Conservation (phyloP, 1,140 invertebrate species). For the Saccostrea glomerata region DNA sequence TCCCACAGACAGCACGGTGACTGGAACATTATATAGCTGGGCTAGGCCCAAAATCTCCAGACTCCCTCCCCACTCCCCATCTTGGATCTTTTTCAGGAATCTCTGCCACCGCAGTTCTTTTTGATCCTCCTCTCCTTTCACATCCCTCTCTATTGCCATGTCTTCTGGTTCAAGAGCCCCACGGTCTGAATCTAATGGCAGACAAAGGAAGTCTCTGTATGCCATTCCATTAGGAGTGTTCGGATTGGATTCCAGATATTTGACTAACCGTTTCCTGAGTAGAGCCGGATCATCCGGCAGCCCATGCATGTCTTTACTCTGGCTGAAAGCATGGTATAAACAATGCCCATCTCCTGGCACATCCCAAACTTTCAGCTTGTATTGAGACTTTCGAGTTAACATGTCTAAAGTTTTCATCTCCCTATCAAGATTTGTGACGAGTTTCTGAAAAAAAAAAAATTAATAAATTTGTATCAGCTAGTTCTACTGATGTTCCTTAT, state of each 20-base stretch:
- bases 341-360: slow-evolving; percentile 21
- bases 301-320: neutral
- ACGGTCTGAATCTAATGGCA: slow-evolving; percentile 26
- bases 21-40: slow-evolving; percentile 12
- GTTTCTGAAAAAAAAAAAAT: neutral
- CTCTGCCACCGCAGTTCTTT: slow-evolving; percentile 29
- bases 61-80: slow-evolving; percentile 37
- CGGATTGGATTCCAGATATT: slow-evolving; percentile 36
- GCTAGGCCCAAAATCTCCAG: slow-evolving; percentile 17
- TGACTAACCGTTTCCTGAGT: neutral
- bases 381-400: neutral
- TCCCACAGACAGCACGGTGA: neutral
- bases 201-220: slow-evolving; percentile 34
- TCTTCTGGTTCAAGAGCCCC: slow-evolving; percentile 8
- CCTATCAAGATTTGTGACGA: neutral
- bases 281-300: neutral
- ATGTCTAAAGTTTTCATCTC: neutral
- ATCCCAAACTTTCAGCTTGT: slow-evolving; percentile 6
- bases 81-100: slow-evolving; percentile 32
- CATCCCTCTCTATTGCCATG: slow-evolving; percentile 19
- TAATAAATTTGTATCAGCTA: neutral
- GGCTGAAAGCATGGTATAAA: slow-evolving; percentile 15
- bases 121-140: neutral
- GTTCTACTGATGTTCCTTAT: neutral
- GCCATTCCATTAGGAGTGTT: neutral